Evolutionary conservation across 2,888 invertebrate genomes (phyloP).

Genomic region (Cerastis rubricosa): DNA sequence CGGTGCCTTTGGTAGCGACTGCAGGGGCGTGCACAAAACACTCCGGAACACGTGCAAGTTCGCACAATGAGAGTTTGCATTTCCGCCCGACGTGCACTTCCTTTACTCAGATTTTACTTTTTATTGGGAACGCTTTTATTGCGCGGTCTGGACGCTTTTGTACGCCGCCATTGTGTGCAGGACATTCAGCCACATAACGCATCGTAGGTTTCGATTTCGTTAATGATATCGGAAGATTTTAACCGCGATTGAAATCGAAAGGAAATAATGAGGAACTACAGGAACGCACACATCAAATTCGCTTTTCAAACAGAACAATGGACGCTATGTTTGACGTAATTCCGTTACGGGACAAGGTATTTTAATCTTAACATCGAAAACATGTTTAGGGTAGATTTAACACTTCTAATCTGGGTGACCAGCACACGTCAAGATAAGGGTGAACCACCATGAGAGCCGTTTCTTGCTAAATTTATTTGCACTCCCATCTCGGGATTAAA

Average conservation of each 20-base stretch:
- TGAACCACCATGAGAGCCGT: constrained; percentile 73
- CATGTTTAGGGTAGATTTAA: constrained; percentile 77
- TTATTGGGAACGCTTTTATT: constrained; percentile 87
- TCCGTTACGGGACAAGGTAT: constrained; percentile 64
- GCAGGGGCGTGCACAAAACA: constrained; percentile 86
- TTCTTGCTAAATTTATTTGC: constrained; percentile 87
- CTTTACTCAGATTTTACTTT: constrained; percentile 89
- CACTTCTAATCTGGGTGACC: constrained; percentile 82
- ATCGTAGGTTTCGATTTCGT: constrained; percentile 90
- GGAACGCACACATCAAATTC: constrained; percentile 65
- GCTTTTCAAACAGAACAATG: constrained; percentile 66
- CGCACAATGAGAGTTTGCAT: constrained; percentile 90
- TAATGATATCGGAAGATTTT: constrained; percentile 89
- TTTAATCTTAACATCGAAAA: constrained; percentile 76
- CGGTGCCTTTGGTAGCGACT: constrained; percentile 75
- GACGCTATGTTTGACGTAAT: constrained; percentile 50
- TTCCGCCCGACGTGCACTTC: constrained; percentile 90
- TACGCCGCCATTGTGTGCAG: constrained; percentile 82
- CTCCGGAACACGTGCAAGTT: constrained; percentile 90
- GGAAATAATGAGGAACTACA: constrained; percentile 76
- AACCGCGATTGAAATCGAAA: constrained; percentile 87
- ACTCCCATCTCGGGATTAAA: constrained; percentile 81
- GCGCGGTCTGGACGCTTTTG: constrained; percentile 86
- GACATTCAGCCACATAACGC: constrained; percentile 87
- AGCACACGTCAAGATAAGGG: constrained; percentile 79